Evolutionary conservation across 2,797 vertebrate genomes (phyloP).

Genomic region (Urophycis tenuis): DNA sequence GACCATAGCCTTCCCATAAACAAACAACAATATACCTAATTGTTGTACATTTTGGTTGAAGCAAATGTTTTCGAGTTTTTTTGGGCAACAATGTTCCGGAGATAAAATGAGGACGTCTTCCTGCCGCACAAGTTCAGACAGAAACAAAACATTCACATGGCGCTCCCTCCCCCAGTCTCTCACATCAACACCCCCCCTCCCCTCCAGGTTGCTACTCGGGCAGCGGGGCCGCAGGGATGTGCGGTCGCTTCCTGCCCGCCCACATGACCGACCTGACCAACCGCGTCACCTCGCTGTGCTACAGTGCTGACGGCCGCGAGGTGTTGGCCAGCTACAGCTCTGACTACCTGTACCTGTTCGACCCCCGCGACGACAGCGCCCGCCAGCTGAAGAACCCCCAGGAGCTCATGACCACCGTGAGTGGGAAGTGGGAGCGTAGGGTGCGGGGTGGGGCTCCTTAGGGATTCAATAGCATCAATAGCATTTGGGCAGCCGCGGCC

Average conservation of each 20-base stretch:
- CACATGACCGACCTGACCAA: constrained; percentile 77
- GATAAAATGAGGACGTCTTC: too few relatives aligned
- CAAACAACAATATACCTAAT: too few relatives aligned
- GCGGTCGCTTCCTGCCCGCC: constrained; percentile 76
- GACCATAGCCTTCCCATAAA: too few relatives aligned
- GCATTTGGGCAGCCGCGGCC: too few relatives aligned
- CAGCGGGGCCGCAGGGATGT: constrained; percentile 74
- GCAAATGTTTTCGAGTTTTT: too few relatives aligned
- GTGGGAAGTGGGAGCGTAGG: neutral
- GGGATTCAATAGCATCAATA: too few relatives aligned
- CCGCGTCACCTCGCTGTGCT: constrained; percentile 78
- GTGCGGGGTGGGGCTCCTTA: neutral
- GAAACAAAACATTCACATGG: too few relatives aligned
- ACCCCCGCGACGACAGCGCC: constrained; percentile 77
- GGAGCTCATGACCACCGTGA: constrained; percentile 72
- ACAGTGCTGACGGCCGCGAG: constrained; percentile 77
- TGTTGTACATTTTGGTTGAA: too few relatives aligned
- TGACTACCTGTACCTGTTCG: constrained; percentile 79
- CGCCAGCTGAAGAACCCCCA: constrained; percentile 74
- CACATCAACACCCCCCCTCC: too few relatives aligned
- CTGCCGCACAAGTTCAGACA: too few relatives aligned
- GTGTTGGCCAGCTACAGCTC: constrained; percentile 80
- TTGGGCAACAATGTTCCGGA: too few relatives aligned
- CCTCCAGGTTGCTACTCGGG: constrained; percentile 70
- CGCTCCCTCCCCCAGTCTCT: too few relatives aligned